Base-by-base conservation (phyloP, 2,113 vertebrate species). In the Scortum barcoo region DNA sequence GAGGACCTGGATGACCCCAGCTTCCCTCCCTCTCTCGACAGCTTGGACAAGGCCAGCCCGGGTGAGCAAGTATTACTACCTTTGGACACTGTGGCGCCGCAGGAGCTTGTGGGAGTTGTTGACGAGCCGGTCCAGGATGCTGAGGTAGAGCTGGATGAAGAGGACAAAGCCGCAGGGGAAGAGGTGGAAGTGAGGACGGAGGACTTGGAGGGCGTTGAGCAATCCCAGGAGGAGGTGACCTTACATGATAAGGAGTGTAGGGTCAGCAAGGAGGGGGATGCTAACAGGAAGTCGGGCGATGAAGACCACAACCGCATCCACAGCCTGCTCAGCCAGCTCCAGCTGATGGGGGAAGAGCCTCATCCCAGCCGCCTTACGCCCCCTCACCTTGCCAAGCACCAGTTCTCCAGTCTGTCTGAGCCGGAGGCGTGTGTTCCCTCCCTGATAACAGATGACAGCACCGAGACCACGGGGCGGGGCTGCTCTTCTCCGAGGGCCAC, bases 401-500 rank as follows among this genome's bases (percentile, higher is more conserved):
- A 12, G 1, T 88, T 76, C 78, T 87, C 92, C 0, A 91, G 89
- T 3, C 86, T 91, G 33, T 85, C 94, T 19, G 95, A 95, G 0
- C 88, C 85, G 0, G 94, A 96, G 2, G 62, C 36, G 0, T 51
- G 60, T 5, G 30, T 71, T 19, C 19, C 84, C 1, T 77, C 85
- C 26, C 46, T 38, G 0, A 26, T 53, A 11, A 56, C 74, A 24
- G 89, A 86, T 0, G 36, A 75, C 20, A 71, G 54, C n/a, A n/a
- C 56, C 53, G 90, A 93, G 11, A 93, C 90, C 54, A 95, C 94
- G 0, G 97, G 97, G 1, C 94, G 0, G 97, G 97, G 1, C 93
- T 99, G 58, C 93, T 98, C 28, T 97, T 97, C 0, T 94, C 96
- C 0, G 96, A 97, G 61, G 92, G 91, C 0, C 94, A 95, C 72